phyloP scores from a whole-genome alignment of 2,797 vertebrate species.

The Poeciliopsis presidionis region DNA sequence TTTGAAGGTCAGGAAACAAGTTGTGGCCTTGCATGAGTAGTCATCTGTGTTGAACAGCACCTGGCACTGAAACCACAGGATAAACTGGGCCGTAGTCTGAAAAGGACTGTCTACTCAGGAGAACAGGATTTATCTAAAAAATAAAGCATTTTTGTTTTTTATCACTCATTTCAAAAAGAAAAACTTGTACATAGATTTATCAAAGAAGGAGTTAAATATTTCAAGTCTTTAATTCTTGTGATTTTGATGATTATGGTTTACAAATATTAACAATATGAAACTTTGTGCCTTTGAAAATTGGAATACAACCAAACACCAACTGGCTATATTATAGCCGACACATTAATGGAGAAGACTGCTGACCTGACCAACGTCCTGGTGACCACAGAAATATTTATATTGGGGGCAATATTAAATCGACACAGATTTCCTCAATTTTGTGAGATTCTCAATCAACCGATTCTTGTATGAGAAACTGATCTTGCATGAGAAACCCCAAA shows the following conservation, averaged over 20 bases:
- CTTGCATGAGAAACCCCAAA: too few relatives aligned
- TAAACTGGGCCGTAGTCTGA: neutral
- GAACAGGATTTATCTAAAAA: neutral
- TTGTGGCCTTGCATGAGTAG: neutral
- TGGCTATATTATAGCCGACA: neutral
- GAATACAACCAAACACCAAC: neutral
- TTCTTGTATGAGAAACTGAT: neutral
- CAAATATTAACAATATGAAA: neutral
- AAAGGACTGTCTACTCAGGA: neutral
- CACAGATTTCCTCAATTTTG: neutral
- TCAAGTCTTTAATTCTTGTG: too few relatives aligned
- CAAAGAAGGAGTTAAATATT: too few relatives aligned
- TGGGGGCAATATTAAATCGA: neutral
- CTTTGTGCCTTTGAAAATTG: neutral
- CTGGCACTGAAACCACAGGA: neutral
- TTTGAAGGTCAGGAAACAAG: neutral
- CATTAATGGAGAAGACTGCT: neutral
- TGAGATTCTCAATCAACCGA: neutral
- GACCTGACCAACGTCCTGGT: neutral
- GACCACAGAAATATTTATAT: neutral
- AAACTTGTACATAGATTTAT: neutral
- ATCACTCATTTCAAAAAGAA: neutral
- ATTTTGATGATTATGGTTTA: too few relatives aligned
- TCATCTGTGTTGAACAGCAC: constrained; percentile 1
- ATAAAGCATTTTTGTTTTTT: neutral